Base-by-base conservation (phyloP, 2,113 vertebrate genomes). In the Micronycteris hirsuta region DNA sequence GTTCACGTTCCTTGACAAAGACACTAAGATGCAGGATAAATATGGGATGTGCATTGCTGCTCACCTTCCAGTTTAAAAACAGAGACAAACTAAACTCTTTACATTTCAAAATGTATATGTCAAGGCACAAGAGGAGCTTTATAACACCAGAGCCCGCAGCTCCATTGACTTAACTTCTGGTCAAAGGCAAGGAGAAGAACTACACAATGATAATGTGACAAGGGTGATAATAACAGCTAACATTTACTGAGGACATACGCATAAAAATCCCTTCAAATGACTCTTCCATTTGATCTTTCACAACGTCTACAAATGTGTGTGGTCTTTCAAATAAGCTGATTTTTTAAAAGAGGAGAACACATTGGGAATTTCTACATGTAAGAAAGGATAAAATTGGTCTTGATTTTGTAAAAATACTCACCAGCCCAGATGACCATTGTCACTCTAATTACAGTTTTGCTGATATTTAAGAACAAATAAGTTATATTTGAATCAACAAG, bases 261-360 rank as follows among this genome's bases (percentile, higher is more conserved):
- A 36, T n/a, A 28, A 1, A 54, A 47, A 76, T 61, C 12, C 22
- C 33, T 94, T 63, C 58, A 47, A 47, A 38, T 20, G n/a, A 28
- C 43, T 81, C 43, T 86, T 36, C 63, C 33, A 43, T 54, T 58
- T 54, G 28, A 78, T 67, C 38, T 63, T 52, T n/a, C 63, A 22
- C 33, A 85, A 33, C 43, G 77, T 93, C 52, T 70, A 56, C 76
- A 74, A 70, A 73, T 31, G 17, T 56, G 67, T 91, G 49, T 90
- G 88, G 43, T 77, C 89, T 89, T 86, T 67, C 78, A 93, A 95
- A 83, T 31, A 78, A 86, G 38, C n/a, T 86, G 36, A 16, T 36
- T 74, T 90, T 80, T 88, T n/a, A 9, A 58, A 58, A 58, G 56
- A 87, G 36, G 38, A 86, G 54, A 71, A 65, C 11, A 88, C 20